These are phyloP conservation scores for Actenoides lindsayi DNA, from an alignment of 2,113 vertebrate genomes.

Conservation along the genomic window DNA sequence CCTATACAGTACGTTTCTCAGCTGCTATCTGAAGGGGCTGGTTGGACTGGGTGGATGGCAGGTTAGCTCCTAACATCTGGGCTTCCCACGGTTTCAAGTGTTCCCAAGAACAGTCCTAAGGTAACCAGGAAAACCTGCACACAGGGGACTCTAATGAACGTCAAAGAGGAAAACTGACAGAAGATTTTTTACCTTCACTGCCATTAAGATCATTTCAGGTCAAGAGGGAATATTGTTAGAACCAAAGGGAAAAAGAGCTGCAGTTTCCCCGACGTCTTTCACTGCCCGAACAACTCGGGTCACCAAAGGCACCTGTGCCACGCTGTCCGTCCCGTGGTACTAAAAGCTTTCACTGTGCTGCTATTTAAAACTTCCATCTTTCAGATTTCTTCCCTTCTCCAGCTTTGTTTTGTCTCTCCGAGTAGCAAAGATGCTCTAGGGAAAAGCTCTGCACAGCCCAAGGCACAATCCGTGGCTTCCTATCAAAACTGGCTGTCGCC, in stretches of 20 bases:
- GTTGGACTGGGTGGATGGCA: accelerated
- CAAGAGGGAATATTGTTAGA: constrained; percentile 15
- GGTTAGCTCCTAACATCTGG: not conserved
- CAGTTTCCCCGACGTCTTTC: constrained; percentile 15
- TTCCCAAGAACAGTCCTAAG: not conserved
- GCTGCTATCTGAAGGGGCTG: not conserved
- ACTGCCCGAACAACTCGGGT: constrained; percentile 32
- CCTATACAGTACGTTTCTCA: not conserved
- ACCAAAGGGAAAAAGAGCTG: not conserved
- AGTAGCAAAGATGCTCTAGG: not conserved
- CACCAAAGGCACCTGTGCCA: not conserved
- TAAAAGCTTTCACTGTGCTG: constrained; percentile 4
- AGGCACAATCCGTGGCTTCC: not conserved
- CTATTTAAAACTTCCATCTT: not conserved
- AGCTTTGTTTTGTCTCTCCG: constrained; percentile 9
- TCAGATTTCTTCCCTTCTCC: not conserved
- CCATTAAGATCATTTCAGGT: constrained; percentile 13
- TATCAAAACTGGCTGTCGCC: not conserved
- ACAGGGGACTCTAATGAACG: not conserved
- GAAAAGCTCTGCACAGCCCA: not conserved
- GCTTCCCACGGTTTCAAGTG: not conserved
- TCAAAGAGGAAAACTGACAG: not conserved
- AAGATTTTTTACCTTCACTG: not conserved
- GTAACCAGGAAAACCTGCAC: not conserved
- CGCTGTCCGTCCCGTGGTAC: not conserved